Conservation (phyloP, 2,797 vertebrate species). For the Choloepus didactylus region DNA sequence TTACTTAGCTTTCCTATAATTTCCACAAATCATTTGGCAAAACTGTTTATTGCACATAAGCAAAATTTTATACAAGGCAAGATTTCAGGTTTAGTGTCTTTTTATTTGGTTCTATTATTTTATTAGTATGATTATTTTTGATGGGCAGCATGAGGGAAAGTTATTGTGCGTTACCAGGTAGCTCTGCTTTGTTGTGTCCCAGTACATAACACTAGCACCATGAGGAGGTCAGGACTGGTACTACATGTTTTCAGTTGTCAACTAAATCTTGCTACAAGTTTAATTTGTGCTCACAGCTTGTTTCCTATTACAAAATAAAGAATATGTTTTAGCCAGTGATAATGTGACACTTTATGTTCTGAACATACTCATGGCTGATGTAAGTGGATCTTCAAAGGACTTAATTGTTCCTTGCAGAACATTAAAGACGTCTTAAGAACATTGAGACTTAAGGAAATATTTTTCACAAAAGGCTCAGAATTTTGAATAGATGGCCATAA, state of each 20-base stretch:
- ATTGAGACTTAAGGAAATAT: conserved; percentile 1
- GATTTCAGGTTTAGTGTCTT: neutral
- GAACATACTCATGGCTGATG: neutral
- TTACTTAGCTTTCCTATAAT: neutral
- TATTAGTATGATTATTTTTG: neutral
- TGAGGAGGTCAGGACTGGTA: conserved; percentile 65
- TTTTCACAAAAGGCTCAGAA: conserved; percentile 1
- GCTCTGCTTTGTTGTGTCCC: neutral
- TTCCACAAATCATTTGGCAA: conserved; percentile 40
- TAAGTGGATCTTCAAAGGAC: neutral
- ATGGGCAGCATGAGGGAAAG: neutral
- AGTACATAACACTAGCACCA: conserved; percentile 72
- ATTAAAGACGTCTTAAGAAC: conserved; percentile 48
- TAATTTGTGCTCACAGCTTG: neutral
- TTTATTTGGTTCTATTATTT: neutral
- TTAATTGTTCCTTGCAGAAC: neutral
- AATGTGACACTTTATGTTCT: neutral
- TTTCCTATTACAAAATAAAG: neutral
- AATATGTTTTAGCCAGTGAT: neutral
- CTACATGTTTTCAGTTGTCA: conserved; percentile 49
- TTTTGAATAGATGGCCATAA: conserved; percentile 47
- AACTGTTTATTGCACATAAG: neutral
- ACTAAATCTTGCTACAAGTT: neutral
- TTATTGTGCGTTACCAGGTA: neutral
- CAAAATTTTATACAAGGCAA: conserved; percentile 20